phyloP scores from a whole-genome alignment of 2,888 invertebrate species.

The Notocelia uddmanniana region DNA sequence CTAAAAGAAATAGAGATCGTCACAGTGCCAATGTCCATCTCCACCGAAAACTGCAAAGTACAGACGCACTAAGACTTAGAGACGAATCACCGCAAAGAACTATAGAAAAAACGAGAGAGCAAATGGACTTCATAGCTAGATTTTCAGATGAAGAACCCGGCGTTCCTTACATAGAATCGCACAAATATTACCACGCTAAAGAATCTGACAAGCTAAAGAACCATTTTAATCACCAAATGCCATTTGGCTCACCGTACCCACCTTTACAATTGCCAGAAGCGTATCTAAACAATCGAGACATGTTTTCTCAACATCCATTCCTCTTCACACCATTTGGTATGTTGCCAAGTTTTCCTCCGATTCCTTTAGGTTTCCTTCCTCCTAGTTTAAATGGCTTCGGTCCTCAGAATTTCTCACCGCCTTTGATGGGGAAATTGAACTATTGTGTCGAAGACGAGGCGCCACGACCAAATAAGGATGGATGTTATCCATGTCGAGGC shows the following conservation, averaged over 20 bases:
- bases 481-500: constrained; percentile 89
- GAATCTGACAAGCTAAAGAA: constrained; percentile 72
- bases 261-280: constrained; percentile 73
- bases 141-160: constrained; percentile 90
- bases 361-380: constrained; percentile 78
- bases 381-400: constrained; percentile 76
- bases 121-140: constrained; percentile 92
- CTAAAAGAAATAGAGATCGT: constrained; percentile 95
- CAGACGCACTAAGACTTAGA: constrained; percentile 81
- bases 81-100: constrained; percentile 78
- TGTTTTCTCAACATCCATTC: constrained; percentile 79
- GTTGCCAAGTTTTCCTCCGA: constrained; percentile 79
- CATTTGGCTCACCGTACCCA: constrained; percentile 71
- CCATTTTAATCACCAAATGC: constrained; percentile 64
- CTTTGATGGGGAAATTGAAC: constrained; percentile 75
- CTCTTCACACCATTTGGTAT: constrained; percentile 81
- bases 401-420: constrained; percentile 72
- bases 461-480: constrained; percentile 88
- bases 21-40: constrained; percentile 97
- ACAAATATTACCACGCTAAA: constrained; percentile 73
- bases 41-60: constrained; percentile 94
- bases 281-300: constrained; percentile 74
- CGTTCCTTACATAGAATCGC: constrained; percentile 85
- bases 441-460: constrained; percentile 89
- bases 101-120: constrained; percentile 87